Conservation (phyloP, 2,797 vertebrate species). For the Clarias laeviceps region DNA sequence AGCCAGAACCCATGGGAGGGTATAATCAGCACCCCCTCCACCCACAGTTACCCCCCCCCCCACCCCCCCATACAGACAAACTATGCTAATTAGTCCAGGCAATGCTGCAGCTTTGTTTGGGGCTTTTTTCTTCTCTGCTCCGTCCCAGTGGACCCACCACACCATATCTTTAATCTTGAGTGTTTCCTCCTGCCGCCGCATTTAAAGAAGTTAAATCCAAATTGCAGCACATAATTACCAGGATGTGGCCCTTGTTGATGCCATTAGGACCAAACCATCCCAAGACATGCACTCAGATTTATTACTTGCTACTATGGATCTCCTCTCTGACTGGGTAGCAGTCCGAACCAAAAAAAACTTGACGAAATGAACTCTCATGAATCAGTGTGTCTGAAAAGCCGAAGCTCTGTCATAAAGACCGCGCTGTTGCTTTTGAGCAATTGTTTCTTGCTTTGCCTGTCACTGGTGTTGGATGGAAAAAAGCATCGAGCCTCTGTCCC, state of each 20-base stretch:
- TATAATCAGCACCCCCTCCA: slow-evolving; percentile 20
- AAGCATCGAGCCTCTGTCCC: slow-evolving; percentile 70
- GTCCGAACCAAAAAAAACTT: slow-evolving; percentile 3
- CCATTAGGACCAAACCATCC: slow-evolving; percentile 49
- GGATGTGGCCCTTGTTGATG: slow-evolving; percentile 54
- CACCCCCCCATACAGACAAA: slow-evolving; percentile 28
- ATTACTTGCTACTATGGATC: slow-evolving; percentile 23
- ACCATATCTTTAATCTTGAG: slow-evolving; percentile 64
- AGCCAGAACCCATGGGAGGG: slow-evolving; percentile 53
- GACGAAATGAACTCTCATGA: slow-evolving; percentile 31
- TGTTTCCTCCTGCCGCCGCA: slow-evolving; percentile 57
- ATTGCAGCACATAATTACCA: slow-evolving; percentile 61
- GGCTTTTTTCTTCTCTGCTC: slow-evolving; percentile 42
- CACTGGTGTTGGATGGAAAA: slow-evolving; percentile 46
- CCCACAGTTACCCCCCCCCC: not conserved
- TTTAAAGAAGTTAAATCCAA: slow-evolving; percentile 63
- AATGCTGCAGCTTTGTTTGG: slow-evolving; percentile 48
- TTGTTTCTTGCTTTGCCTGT: slow-evolving; percentile 49
- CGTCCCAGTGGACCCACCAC: slow-evolving; percentile 57
- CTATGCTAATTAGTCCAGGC: slow-evolving; percentile 60
- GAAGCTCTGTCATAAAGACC: slow-evolving; percentile 27
- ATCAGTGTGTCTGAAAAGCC: slow-evolving; percentile 24
- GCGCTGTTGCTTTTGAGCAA: slow-evolving; percentile 49
- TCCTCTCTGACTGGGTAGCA: slow-evolving; percentile 12
- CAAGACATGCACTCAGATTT: slow-evolving; percentile 31